Evolutionary conservation across 2,797 vertebrate species (phyloP).

Genomic region (Acrossocheilus wenchowensis): DNA sequence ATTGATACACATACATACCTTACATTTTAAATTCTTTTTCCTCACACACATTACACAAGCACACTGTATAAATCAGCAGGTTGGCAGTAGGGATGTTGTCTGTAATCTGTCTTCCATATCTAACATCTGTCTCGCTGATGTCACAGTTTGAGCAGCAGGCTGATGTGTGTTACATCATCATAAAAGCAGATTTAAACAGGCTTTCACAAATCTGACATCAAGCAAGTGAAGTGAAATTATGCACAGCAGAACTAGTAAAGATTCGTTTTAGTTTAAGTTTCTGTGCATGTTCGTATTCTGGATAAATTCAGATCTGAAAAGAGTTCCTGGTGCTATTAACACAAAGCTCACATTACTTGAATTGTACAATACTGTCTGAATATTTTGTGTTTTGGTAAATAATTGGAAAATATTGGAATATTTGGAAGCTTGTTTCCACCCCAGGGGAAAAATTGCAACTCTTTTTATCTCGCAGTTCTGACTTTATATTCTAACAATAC

Average conservation of each 20-base stretch:
- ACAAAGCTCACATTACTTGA: neutral
- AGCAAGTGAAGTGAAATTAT: neutral
- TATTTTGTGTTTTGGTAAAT: neutral
- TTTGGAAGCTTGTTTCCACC: neutral
- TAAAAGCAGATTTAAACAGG: slow-evolving; percentile 35
- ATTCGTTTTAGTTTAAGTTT: neutral
- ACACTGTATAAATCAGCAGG: slow-evolving; percentile 43
- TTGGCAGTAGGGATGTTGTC: slow-evolving; percentile 40
- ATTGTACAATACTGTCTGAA: neutral
- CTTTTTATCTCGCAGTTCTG: neutral
- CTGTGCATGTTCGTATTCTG: neutral
- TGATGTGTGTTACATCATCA: slow-evolving; percentile 39
- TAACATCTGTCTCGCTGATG: slow-evolving; percentile 42
- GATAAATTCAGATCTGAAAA: neutral
- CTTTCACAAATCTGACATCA: slow-evolving; percentile 7
- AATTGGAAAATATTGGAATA: neutral
- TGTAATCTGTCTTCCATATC: slow-evolving; percentile 51
- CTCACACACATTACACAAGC: slow-evolving; percentile 10
- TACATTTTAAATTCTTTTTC: neutral
- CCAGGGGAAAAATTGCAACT: neutral
- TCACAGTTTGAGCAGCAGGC: slow-evolving; percentile 35
- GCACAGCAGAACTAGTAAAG: neutral
- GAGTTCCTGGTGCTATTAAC: neutral
- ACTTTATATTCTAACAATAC: neutral
- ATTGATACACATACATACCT: slow-evolving; percentile 15